Percentiles rank a stretch among this genome's conserved stretches.
These are phyloP conservation scores for Noctilio leporinus DNA, from an alignment of 2,113 vertebrate species.

Conservation along the genomic window DNA sequence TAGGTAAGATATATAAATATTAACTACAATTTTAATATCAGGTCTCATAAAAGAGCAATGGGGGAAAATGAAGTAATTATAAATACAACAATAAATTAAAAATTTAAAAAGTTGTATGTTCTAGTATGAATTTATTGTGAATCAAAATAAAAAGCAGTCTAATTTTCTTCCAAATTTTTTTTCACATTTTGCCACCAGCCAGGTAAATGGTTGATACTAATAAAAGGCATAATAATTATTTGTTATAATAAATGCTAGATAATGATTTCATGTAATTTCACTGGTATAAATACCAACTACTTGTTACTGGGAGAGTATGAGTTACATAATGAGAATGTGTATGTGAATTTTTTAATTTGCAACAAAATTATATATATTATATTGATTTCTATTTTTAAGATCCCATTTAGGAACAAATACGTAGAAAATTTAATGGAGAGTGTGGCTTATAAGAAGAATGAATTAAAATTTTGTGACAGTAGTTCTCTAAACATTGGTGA, in stretches of 20 bases:
- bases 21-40: background rate
- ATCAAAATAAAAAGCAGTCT: background rate
- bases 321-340: background rate
- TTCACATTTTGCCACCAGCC: no score
- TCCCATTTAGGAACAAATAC: background rate
- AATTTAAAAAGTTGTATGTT: background rate
- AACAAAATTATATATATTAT: background rate
- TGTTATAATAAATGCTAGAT: background rate
- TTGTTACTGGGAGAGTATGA: background rate
- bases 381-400: background rate
- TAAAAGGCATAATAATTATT: background rate
- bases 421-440: background rate
- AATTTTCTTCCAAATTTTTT: background rate
- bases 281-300: background rate
- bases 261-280: background rate
- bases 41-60: no score
- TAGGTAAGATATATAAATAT: background rate
- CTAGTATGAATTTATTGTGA: background rate
- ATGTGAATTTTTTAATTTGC: background rate
- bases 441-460: background rate
- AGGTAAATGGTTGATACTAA: background rate
- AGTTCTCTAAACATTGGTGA: background rate
- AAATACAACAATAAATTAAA: no score
- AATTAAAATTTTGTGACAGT: background rate
- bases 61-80: no score